These are phyloP conservation scores for Strix aluco DNA, from an alignment of 2,113 vertebrate genomes.

Conservation along the genomic window DNA sequence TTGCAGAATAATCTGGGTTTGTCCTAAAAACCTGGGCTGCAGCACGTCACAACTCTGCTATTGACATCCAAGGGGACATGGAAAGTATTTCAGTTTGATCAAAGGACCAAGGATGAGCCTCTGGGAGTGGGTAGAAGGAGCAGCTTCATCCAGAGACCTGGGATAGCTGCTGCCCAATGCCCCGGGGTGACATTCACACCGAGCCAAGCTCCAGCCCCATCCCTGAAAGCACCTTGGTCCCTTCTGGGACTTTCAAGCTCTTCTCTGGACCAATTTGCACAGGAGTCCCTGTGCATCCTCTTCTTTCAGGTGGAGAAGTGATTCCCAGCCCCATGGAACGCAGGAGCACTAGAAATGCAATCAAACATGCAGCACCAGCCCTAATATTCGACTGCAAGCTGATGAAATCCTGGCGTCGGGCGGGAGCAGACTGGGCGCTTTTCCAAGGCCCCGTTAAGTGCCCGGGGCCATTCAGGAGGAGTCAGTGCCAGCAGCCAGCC, in stretches of 20 bases:
- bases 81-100: background rate
- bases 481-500: background rate
- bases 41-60: background rate
- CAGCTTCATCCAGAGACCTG: background rate
- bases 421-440: background rate
- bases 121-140: background rate
- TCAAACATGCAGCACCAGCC: background rate
- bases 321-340: background rate
- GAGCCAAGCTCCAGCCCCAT: background rate
- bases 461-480: accelerated
- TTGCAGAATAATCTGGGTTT: background rate
- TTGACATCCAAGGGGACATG: accelerated
- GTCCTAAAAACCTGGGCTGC: background rate
- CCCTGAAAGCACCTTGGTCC: background rate
- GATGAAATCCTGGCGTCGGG: background rate
- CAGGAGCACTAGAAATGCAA: background rate
- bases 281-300: background rate
- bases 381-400: background rate
- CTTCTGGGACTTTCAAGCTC: background rate
- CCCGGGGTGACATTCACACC: accelerated
- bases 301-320: background rate
- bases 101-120: background rate
- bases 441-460: background rate
- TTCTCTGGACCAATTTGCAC: background rate
- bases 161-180: background rate